A percentile compares a stretch with the other conserved stretches of the same genome.
Evolutionary conservation across 2,113 vertebrate genomes (phyloP).

Genomic region (Onychostruthus taczanowskii): DNA sequence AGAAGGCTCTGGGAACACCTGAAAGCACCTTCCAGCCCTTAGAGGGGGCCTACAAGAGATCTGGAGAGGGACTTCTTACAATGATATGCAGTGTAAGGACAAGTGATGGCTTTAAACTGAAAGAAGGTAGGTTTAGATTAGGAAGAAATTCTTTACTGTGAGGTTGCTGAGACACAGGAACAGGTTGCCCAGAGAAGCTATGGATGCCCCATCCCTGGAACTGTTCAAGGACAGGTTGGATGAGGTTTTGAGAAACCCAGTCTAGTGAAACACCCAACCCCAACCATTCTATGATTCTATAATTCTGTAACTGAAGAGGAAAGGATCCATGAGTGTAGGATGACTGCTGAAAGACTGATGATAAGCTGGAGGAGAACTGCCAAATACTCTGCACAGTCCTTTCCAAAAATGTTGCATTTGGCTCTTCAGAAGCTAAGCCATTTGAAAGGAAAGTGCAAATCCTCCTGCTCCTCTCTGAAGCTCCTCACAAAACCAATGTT

Average conservation of each 20-base stretch:
- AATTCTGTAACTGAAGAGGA: neutral
- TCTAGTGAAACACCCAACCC: neutral
- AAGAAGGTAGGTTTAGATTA: neutral
- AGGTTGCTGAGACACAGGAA: neutral
- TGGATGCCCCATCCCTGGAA: neutral
- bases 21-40: neutral
- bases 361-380: neutral
- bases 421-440: neutral
- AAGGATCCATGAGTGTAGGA: neutral
- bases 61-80: neutral
- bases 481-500: accelerated
- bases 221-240: neutral
- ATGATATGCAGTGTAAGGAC: neutral
- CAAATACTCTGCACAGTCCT: neutral
- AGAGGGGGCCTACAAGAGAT: neutral
- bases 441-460: neutral
- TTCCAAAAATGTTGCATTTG: neutral
- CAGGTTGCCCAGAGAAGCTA: neutral
- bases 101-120: neutral
- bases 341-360: neutral
- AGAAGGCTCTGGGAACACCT: neutral
- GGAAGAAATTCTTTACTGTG: neutral
- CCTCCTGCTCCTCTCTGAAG: neutral
- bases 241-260: neutral
- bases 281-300: neutral